Percentiles rank a stretch among this genome's conserved stretches.
Conservation (phyloP, 1,140 invertebrate species). For the Oryctes rhinoceros region DNA sequence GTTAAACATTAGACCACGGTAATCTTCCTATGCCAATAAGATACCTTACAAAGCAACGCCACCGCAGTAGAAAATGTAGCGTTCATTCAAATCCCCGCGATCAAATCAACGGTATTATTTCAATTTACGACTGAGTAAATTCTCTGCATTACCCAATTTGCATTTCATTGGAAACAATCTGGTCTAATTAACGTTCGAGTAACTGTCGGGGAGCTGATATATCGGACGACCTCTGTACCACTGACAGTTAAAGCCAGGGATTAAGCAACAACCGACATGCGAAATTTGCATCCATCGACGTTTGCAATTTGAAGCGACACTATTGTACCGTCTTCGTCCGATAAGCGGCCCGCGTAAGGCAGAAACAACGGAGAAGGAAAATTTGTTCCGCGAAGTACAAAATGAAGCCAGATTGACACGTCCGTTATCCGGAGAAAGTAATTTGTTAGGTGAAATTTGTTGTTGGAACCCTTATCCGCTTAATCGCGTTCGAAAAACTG, state of each 20-base stretch:
- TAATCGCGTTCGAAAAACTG: constrained; percentile 24
- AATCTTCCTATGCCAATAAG: no score
- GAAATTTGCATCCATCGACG: constrained; percentile 35
- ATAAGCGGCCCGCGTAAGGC: neutral
- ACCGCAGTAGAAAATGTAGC: neutral
- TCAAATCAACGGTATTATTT: constrained; percentile 22
- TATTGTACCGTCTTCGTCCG: neutral
- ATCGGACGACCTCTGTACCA: constrained; percentile 25
- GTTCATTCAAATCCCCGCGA: neutral
- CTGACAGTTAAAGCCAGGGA: constrained; percentile 29
- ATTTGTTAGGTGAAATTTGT: constrained; percentile 35
- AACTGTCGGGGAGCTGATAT: constrained; percentile 28
- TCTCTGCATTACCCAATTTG: constrained; percentile 30
- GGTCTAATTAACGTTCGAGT: constrained; percentile 34
- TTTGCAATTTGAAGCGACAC: constrained; percentile 24
- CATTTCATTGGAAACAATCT: constrained; percentile 37
- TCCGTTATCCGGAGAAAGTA: constrained; percentile 23
- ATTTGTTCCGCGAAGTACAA: neutral
- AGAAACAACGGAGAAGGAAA: neutral
- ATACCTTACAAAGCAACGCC: no score
- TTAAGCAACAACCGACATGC: constrained; percentile 36
- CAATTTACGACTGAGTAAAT: constrained; percentile 27
- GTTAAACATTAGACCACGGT: no score
- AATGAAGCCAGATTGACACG: constrained; percentile 34
- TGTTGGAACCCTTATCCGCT: constrained; percentile 24